These are phyloP conservation scores for Epicauta chinensis DNA, from an alignment of 1,140 invertebrate species.

Conservation along the genomic window DNA sequence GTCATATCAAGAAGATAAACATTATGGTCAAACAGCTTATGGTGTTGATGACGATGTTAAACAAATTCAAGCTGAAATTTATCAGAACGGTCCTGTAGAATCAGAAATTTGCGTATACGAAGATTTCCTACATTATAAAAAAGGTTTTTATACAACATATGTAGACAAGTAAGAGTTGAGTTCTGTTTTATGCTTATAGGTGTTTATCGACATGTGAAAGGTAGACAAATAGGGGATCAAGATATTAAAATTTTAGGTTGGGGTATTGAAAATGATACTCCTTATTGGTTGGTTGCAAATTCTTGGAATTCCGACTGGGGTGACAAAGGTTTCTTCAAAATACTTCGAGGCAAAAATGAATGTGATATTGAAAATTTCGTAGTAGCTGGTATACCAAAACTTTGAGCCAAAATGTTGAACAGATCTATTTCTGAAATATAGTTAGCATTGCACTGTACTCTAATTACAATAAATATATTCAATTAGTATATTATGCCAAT, in stretches of 20 bases:
- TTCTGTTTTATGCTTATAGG: constrained; percentile 57
- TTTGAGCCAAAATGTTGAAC: no score
- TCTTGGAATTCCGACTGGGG: constrained; percentile 93
- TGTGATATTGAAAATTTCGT: constrained; percentile 81
- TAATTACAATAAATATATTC: no score
- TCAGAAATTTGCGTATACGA: constrained; percentile 84
- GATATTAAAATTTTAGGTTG: constrained; percentile 85
- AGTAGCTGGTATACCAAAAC: constrained; percentile 64
- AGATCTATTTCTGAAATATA: no score
- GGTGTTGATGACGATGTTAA: constrained; percentile 56
- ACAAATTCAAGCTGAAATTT: constrained; percentile 79
- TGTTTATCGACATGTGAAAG: constrained; percentile 76
- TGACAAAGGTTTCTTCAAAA: constrained; percentile 81
- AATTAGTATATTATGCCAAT: no score
- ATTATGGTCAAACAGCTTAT: constrained; percentile 70
- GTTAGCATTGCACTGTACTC: no score
- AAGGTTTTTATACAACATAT: constrained; percentile 46
- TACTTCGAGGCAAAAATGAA: constrained; percentile 77
- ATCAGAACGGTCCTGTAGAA: constrained; percentile 86
- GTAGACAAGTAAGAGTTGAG: not conserved
- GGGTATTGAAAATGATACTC: constrained; percentile 69
- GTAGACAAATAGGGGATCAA: constrained; percentile 74
- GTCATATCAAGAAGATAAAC: constrained; percentile 69
- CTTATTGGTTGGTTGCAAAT: constrained; percentile 83
- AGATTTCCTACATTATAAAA: constrained; percentile 83